Conservation (phyloP, 1,140 invertebrate species). For the Augochlora pura region DNA sequence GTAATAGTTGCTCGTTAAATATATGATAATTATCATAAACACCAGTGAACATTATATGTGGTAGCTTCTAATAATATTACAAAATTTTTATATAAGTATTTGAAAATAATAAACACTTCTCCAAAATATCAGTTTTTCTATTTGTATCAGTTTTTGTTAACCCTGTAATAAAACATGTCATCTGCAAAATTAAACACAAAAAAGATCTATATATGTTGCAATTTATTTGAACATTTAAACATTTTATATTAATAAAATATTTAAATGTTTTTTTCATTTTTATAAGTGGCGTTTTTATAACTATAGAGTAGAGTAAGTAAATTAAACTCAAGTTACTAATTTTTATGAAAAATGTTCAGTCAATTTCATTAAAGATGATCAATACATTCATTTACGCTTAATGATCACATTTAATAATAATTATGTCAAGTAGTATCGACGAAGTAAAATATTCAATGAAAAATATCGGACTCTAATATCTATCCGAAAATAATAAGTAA, state of each 20-base stretch:
- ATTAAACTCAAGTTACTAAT: conserved; percentile 18
- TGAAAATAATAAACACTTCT: conserved; percentile 68
- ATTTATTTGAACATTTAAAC: conserved; percentile 1
- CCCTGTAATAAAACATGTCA: conserved; percentile 18
- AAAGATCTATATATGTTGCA: background rate
- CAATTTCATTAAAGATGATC: background rate
- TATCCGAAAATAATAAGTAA: conserved; percentile 3
- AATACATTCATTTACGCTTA: conserved; percentile 17
- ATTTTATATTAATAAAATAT: conserved; percentile 17
- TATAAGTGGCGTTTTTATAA: background rate
- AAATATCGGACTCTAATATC: conserved; percentile 4
- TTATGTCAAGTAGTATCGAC: background rate
- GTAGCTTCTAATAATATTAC: conserved; percentile 61
- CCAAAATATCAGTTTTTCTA: conserved; percentile 55
- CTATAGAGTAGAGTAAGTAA: background rate
- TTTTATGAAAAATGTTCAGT: conserved; percentile 7
- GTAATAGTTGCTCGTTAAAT: conserved; percentile 34
- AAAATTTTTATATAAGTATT: conserved; percentile 67
- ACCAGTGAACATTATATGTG: conserved; percentile 55
- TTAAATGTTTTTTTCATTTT: background rate
- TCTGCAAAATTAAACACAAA: conserved; percentile 3
- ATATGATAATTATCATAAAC: conserved; percentile 48
- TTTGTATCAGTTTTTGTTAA: conserved; percentile 45
- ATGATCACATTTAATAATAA: background rate
- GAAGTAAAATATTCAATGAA: conserved; percentile 4